Conservation (phyloP, 2,797 vertebrate species). For the Percopsis omiscomaycus region DNA sequence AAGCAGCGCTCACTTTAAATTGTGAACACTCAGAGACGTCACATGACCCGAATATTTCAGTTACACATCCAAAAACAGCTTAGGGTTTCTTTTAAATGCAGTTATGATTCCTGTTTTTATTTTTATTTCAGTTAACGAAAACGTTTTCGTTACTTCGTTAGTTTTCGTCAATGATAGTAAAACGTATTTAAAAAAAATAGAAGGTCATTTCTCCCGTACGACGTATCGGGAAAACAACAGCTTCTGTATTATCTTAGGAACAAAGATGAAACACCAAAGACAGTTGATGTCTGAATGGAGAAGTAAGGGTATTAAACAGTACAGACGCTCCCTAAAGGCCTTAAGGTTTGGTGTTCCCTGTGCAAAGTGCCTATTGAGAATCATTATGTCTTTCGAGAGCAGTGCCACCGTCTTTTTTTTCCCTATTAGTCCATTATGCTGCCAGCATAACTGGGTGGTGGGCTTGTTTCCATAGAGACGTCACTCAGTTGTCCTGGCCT, state of each 20-base stretch:
- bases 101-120: too few relatives aligned
- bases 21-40: not conserved
- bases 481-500: slow-evolving; percentile 22
- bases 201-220: not conserved
- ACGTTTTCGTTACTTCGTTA: too few relatives aligned
- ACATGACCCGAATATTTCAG: too few relatives aligned
- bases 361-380: slow-evolving; percentile 33
- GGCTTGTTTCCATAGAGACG: slow-evolving; percentile 62
- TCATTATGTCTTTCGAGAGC: slow-evolving; percentile 34
- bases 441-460: slow-evolving; percentile 37
- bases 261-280: not conserved
- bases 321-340: slow-evolving; percentile 18
- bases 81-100: too few relatives aligned
- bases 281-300: slow-evolving; percentile 15
- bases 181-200: not conserved
- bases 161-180: too few relatives aligned
- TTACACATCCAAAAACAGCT: too few relatives aligned
- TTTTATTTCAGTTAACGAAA: too few relatives aligned
- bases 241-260: not conserved
- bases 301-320: slow-evolving; percentile 14
- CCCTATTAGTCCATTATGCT: slow-evolving; percentile 40
- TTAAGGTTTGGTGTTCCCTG: slow-evolving; percentile 30
- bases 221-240: not conserved
- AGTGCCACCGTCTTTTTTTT: slow-evolving; percentile 33
- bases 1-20: not conserved